These are phyloP conservation scores for Trypoxylon attenuatum DNA, from an alignment of 2,888 invertebrate species.

Conservation along the genomic window DNA sequence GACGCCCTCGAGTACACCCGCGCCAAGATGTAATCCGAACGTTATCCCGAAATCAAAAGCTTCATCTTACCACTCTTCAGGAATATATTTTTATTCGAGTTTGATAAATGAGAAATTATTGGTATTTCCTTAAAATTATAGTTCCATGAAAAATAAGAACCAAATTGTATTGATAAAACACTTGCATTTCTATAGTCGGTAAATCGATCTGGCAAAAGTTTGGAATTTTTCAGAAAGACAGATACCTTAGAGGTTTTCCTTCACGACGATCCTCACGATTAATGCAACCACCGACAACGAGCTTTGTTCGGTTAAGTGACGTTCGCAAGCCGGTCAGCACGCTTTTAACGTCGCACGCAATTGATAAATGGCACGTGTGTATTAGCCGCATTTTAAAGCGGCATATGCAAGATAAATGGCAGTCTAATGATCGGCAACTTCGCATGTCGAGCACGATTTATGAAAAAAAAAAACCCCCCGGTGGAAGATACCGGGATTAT, in stretches of 20 bases:
- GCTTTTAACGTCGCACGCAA: too few relatives aligned
- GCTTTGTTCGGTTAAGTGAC: slow-evolving; percentile 18
- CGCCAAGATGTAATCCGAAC: background rate
- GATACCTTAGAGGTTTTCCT: slow-evolving; percentile 1
- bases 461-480: background rate
- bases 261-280: slow-evolving; percentile 13
- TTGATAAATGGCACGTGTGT: background rate
- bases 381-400: background rate
- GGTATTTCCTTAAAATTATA: background rate
- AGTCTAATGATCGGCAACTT: background rate
- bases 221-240: slow-evolving; percentile 8
- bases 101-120: slow-evolving; percentile 17
- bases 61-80: background rate
- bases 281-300: slow-evolving; percentile 35
- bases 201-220: too few relatives aligned
- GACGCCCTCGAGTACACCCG: background rate
- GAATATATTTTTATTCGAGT: background rate
- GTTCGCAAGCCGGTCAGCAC: slow-evolving; percentile 9
- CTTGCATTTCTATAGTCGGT: too few relatives aligned
- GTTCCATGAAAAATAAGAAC: too few relatives aligned
- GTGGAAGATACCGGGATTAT: background rate
- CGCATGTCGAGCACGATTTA: background rate
- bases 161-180: too few relatives aligned
- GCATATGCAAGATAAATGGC: background rate
- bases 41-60: background rate